Evolutionary conservation across 2,888 invertebrate species (phyloP).

Genomic region (Heliconius charithonia): DNA sequence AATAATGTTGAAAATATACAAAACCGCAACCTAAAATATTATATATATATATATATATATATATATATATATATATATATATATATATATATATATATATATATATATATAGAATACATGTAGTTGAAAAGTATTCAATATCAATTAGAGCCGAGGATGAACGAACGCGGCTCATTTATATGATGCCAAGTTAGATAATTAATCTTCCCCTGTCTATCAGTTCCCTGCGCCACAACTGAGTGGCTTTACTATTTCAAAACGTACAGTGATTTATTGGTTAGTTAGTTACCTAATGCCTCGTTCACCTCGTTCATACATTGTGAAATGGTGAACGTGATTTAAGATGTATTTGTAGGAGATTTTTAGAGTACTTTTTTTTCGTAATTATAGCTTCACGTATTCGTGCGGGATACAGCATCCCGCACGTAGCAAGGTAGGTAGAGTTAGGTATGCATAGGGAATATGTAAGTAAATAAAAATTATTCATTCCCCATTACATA

Average conservation of each 20-base stretch:
- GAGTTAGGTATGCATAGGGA: too few species aligned
- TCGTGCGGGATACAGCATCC: too few species aligned
- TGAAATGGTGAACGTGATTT: neutral
- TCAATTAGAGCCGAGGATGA: conserved; percentile 5
- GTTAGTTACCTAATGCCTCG: too few species aligned
- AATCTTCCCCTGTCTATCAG: conserved; percentile 35
- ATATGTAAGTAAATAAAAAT: neutral
- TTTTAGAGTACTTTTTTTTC: neutral
- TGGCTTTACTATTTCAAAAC: conserved; percentile 22
- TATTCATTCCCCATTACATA: neutral
- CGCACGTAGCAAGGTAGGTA: neutral
- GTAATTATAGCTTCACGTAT: neutral
- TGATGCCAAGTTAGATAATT: conserved; percentile 31
- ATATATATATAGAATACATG: too few species aligned
- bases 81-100: too few species aligned
- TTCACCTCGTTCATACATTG: too few species aligned
- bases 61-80: too few species aligned
- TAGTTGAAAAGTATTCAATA: conserved; percentile 18
- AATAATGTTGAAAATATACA: too few species aligned
- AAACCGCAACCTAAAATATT: too few species aligned
- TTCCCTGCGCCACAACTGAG: conserved; percentile 21
- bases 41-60: too few species aligned
- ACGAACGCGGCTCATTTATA: conserved; percentile 26
- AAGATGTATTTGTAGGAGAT: neutral
- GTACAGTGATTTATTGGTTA: conserved; percentile 21